Conservation (phyloP, 2,888 invertebrate genomes). For the Cosmorhoe ocellata region DNA sequence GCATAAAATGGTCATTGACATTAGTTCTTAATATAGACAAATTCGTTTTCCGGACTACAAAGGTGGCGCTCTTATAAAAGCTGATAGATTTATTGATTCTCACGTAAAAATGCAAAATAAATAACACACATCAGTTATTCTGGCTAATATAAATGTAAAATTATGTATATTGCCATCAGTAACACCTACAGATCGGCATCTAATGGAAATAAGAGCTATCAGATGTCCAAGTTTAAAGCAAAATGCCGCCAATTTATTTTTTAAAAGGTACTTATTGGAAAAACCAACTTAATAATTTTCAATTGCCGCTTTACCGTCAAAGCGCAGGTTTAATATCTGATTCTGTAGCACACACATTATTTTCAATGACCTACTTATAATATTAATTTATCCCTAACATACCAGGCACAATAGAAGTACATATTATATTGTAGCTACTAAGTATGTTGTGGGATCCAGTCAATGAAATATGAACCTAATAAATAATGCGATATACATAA, state of each 20-base stretch:
- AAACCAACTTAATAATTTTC: too few relatives aligned
- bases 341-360: too few relatives aligned
- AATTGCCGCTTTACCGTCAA: too few relatives aligned
- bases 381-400: too few relatives aligned
- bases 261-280: background rate
- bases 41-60: constrained; percentile 9
- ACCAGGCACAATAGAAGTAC: too few relatives aligned
- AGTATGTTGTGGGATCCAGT: too few relatives aligned
- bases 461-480: background rate
- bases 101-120: constrained; percentile 15
- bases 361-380: too few relatives aligned
- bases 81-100: constrained; percentile 20
- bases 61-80: constrained; percentile 13
- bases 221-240: background rate
- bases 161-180: constrained; percentile 51
- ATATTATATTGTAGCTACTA: too few relatives aligned
- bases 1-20: constrained; percentile 11
- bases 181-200: constrained; percentile 42
- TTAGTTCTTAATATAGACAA: constrained; percentile 5
- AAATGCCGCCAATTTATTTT: background rate
- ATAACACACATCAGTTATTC: constrained; percentile 13
- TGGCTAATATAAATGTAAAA: constrained; percentile 51
- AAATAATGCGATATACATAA: background rate
- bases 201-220: constrained; percentile 21
- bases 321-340: too few relatives aligned